phyloP scores from a whole-genome alignment of 2,888 invertebrate species.

The Parnassius orleans region DNA sequence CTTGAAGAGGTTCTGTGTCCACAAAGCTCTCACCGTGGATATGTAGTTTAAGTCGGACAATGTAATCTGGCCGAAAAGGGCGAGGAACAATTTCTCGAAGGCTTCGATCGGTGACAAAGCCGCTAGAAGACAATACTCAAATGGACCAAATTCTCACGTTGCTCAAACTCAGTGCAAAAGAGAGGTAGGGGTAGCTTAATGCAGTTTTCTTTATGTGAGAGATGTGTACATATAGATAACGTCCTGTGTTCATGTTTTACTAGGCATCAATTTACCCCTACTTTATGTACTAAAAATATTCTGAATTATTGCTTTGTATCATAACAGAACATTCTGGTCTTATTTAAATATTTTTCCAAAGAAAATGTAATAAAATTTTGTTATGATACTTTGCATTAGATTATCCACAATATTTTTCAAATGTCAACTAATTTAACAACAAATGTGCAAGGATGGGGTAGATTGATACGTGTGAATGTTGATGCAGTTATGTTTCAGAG shows the following conservation, averaged over 20 bases:
- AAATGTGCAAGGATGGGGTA: constrained; percentile 50
- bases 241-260: constrained; percentile 22
- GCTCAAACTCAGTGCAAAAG: constrained; percentile 40
- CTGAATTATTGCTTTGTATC: constrained; percentile 25
- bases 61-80: constrained; percentile 97
- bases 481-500: constrained; percentile 15
- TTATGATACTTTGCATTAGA: constrained; percentile 14
- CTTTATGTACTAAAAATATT: constrained; percentile 27
- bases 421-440: constrained; percentile 53
- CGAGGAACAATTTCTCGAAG: constrained; percentile 98
- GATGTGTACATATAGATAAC: constrained; percentile 4
- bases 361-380: background rate
- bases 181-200: constrained; percentile 60
- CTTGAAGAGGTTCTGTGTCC: constrained; percentile 94
- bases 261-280: constrained; percentile 59
- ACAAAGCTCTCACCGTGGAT: constrained; percentile 85
- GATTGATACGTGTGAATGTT: constrained; percentile 55
- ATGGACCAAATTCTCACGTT: constrained; percentile 63
- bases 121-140: constrained; percentile 83
- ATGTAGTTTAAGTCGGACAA: constrained; percentile 91
- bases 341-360: constrained; percentile 10
- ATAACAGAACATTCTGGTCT: constrained; percentile 29
- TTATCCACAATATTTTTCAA: constrained; percentile 11
- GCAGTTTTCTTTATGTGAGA: constrained; percentile 33
- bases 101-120: constrained; percentile 94